phyloP scores from a whole-genome alignment of 2,797 vertebrate genomes.

The Neosilurus hyrtlii region DNA sequence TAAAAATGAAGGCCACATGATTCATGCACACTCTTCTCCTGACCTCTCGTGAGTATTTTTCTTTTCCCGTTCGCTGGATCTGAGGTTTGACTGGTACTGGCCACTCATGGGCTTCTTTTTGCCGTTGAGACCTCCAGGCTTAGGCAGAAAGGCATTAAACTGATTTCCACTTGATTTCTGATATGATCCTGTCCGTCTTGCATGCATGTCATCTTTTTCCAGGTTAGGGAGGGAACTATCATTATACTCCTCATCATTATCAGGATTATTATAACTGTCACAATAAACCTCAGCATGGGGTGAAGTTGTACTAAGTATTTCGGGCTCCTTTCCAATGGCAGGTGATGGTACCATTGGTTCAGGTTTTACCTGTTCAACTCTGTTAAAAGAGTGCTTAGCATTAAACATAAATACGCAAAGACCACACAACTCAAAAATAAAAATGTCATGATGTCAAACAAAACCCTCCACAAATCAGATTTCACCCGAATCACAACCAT shows the following conservation, averaged over 20 bases:
- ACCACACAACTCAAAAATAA: neutral
- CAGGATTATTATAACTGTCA: neutral
- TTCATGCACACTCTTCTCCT: slow-evolving; percentile 26
- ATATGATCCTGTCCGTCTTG: slow-evolving; percentile 71
- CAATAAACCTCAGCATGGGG: slow-evolving; percentile 5
- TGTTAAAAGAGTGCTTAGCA: slow-evolving; percentile 56
- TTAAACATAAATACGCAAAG: neutral
- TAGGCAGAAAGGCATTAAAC: slow-evolving; percentile 66
- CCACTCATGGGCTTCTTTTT: slow-evolving; percentile 53
- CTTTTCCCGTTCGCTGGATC: slow-evolving; percentile 47
- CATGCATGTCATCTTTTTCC: slow-evolving; percentile 82
- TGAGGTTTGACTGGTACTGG: slow-evolving; percentile 52
- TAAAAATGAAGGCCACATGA: neutral
- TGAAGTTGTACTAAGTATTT: slow-evolving; percentile 38
- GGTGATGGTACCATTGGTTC: slow-evolving; percentile 35
- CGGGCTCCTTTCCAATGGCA: slow-evolving; percentile 45
- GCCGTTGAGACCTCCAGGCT: slow-evolving; percentile 67
- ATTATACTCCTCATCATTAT: slow-evolving; percentile 55
- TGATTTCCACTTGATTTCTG: slow-evolving; percentile 61
- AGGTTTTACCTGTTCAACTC: slow-evolving; percentile 59
- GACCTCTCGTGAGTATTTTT: slow-evolving; percentile 49
- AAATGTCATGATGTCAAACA: neutral
- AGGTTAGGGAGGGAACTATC: slow-evolving; percentile 58
- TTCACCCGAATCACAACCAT: neutral
- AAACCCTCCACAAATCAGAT: neutral